Percentiles rank a stretch among this genome's conserved stretches.
Evolutionary conservation across 2,888 invertebrate species (phyloP).

Genomic region (Helobdella robusta): DNA sequence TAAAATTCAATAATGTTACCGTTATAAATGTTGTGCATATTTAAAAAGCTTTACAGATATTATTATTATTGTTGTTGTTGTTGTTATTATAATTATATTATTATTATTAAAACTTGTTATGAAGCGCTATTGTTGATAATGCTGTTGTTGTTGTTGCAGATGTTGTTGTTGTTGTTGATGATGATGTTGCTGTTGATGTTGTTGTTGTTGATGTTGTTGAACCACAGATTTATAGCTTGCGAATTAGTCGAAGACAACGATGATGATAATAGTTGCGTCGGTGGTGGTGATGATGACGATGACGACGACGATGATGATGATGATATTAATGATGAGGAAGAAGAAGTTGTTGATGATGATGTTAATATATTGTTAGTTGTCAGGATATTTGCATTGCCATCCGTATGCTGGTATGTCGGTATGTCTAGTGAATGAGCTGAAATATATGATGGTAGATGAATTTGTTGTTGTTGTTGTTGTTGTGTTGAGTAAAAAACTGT

Average conservation of each 20-base stretch:
- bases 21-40: too few relatives aligned
- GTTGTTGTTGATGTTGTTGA: constrained; percentile 13
- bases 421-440: not conserved
- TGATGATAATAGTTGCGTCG: constrained; percentile 9
- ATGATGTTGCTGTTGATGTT: not conserved
- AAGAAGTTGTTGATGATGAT: not conserved
- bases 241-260: not conserved
- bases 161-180: not conserved
- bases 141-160: not conserved
- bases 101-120: constrained; percentile 2
- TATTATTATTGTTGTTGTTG: not conserved
- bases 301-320: constrained; percentile 12
- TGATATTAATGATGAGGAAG: not conserved
- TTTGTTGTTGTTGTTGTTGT: constrained; percentile 9
- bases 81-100: not conserved
- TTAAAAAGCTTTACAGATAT: not conserved
- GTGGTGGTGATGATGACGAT: not conserved
- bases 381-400: too few relatives aligned
- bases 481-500: not conserved
- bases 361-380: not conserved
- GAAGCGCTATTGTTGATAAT: not conserved
- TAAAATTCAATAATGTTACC: too few relatives aligned
- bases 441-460: constrained; percentile 6
- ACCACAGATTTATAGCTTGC: not conserved
- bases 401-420: too few relatives aligned